Conservation (phyloP, 1,140 invertebrate genomes). For the honey bee (Apis mellifera) region DNA sequence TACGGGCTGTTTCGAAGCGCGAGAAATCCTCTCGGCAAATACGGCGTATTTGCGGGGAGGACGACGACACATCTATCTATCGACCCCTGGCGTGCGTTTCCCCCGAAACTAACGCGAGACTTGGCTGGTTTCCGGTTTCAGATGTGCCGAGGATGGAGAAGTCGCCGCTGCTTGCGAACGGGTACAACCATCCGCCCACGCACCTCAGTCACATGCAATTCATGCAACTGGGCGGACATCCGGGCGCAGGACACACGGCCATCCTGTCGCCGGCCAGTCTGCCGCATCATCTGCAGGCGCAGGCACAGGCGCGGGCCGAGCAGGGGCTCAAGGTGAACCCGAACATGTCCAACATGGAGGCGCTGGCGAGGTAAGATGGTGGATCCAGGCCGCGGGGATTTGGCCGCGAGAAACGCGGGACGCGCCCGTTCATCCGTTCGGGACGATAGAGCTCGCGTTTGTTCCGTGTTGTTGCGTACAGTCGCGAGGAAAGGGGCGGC, state of each 20-base stretch:
- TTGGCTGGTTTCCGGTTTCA: conserved; percentile 78
- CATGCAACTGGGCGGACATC: conserved; percentile 90
- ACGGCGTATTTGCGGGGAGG: conserved; percentile 20
- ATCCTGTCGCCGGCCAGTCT: conserved; percentile 94
- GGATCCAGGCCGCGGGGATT: neutral
- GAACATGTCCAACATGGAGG: conserved; percentile 90
- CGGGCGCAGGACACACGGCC: conserved; percentile 85
- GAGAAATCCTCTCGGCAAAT: conserved; percentile 18
- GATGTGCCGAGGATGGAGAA: conserved; percentile 94
- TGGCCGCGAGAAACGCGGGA: neutral
- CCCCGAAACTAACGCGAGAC: neutral
- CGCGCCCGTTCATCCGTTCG: neutral
- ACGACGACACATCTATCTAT: too few species aligned
- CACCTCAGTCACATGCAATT: conserved; percentile 94
- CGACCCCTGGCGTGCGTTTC: too few species aligned
- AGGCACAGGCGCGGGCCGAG: conserved; percentile 78
- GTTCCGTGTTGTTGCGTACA: conserved; percentile 17
- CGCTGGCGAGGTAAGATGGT: conserved; percentile 87
- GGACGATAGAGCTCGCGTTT: neutral
- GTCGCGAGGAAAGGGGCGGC: conserved; percentile 64
- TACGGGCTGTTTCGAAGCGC: conserved; percentile 2
- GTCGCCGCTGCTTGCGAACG: conserved; percentile 94
- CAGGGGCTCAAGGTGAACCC: conserved; percentile 86
- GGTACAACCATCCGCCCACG: conserved; percentile 96
- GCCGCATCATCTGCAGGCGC: conserved; percentile 86